These are phyloP conservation scores for Drosophila longiperda DNA, from an alignment of 2,888 invertebrate species.

Conservation along the genomic window DNA sequence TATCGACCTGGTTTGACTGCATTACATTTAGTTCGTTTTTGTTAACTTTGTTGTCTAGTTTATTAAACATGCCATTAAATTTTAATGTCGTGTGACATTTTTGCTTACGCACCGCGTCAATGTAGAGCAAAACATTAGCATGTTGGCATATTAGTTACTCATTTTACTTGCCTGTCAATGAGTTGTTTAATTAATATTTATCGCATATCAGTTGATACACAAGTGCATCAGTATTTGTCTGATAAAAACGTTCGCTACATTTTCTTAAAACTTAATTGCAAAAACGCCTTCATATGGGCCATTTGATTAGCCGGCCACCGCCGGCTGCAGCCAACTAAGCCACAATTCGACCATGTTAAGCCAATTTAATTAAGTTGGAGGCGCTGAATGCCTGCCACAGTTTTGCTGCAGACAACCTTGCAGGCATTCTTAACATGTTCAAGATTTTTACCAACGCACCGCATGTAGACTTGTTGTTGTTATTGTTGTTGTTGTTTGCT, in stretches of 20 bases:
- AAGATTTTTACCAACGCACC: slow-evolving; percentile 74
- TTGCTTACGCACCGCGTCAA: slow-evolving; percentile 61
- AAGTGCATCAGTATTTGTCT: slow-evolving; percentile 39
- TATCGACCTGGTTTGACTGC: slow-evolving; percentile 67
- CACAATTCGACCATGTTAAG: slow-evolving; percentile 52
- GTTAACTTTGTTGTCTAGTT: slow-evolving; percentile 33
- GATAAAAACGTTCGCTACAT: slow-evolving; percentile 25
- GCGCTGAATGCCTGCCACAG: slow-evolving; percentile 52
- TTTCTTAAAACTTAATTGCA: slow-evolving; percentile 30
- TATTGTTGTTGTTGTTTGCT: slow-evolving; percentile 19
- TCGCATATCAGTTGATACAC: slow-evolving; percentile 32
- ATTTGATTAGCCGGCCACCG: slow-evolving; percentile 56
- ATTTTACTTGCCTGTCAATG: slow-evolving; percentile 62
- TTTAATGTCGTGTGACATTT: slow-evolving; percentile 71
- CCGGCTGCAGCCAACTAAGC: slow-evolving; percentile 22
- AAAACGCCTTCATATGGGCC: slow-evolving; percentile 47
- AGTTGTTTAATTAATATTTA: slow-evolving; percentile 72
- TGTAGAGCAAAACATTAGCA: slow-evolving; percentile 68
- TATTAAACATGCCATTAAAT: slow-evolving; percentile 65
- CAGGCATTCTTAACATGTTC: slow-evolving; percentile 71
- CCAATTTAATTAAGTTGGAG: slow-evolving; percentile 73
- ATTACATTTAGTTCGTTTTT: slow-evolving; percentile 46
- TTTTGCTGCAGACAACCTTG: slow-evolving; percentile 65
- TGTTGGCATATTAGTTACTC: slow-evolving; percentile 59
- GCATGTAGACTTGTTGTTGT: slow-evolving; percentile 28